Conservation (phyloP, 2,113 vertebrate species). For the Tetrao urogallus region DNA sequence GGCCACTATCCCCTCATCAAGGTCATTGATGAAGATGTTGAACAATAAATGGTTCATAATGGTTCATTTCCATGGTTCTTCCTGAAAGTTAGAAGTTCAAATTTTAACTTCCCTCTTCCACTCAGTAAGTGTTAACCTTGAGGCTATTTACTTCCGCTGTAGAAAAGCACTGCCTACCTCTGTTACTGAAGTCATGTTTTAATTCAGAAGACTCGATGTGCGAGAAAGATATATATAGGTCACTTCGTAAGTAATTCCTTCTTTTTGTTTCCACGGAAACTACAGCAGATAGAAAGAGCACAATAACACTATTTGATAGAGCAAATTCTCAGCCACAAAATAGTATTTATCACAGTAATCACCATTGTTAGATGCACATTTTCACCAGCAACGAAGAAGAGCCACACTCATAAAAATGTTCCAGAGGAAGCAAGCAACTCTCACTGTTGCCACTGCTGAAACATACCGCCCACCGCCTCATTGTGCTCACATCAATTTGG, state of each 20-base stretch:
- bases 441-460: background rate
- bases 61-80: background rate
- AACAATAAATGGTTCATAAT: background rate
- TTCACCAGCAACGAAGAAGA: background rate
- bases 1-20: no score
- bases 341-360: background rate
- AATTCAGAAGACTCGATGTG: background rate
- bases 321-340: background rate
- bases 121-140: constrained; percentile 2
- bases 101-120: background rate
- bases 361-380: background rate
- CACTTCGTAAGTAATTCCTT: no score
- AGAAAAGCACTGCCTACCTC: background rate
- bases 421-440: no score
- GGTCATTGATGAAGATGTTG: no score
- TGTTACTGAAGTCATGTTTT: background rate
- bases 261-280: background rate
- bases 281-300: background rate
- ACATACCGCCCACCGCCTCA: background rate
- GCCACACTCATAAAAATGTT: background rate
- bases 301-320: background rate
- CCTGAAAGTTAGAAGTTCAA: background rate
- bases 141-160: background rate
- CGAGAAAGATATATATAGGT: background rate
- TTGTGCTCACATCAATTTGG: background rate